Conservation (phyloP, 2,113 vertebrate species). For the Empidonax alnorum region DNA sequence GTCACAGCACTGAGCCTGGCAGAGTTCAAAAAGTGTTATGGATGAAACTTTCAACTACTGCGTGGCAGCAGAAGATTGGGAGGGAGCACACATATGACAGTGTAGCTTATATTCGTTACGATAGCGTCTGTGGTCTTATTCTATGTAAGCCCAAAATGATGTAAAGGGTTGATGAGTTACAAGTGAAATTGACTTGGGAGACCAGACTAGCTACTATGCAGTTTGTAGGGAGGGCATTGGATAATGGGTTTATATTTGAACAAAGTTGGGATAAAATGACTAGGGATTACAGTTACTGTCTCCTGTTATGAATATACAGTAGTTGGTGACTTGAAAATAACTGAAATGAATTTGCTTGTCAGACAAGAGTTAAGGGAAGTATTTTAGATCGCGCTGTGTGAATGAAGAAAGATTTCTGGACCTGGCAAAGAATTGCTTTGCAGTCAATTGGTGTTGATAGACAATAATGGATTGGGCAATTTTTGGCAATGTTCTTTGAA, state of each 20-base stretch:
- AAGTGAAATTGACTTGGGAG: background rate
- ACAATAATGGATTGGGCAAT: background rate
- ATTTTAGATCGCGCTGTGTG: background rate
- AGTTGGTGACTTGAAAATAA: background rate
- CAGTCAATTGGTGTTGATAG: background rate
- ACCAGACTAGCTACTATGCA: background rate
- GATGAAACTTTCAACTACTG: background rate
- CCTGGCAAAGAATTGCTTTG: background rate
- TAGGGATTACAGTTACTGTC: background rate
- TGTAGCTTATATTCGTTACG: background rate
- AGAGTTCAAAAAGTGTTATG: background rate
- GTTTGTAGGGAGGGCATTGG: background rate
- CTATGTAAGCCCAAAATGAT: background rate
- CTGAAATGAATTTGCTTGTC: background rate
- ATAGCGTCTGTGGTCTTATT: background rate
- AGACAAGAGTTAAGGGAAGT: background rate
- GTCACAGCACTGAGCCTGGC: background rate
- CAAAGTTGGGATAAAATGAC: background rate
- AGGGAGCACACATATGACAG: too few relatives aligned
- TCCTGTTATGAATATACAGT: background rate
- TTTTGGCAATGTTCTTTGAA: background rate
- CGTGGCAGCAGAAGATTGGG: background rate
- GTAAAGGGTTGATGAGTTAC: background rate
- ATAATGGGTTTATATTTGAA: background rate
- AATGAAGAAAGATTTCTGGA: background rate